Base-by-base conservation (phyloP, 2,797 vertebrate genomes). In the Diplodus puntazzo region DNA sequence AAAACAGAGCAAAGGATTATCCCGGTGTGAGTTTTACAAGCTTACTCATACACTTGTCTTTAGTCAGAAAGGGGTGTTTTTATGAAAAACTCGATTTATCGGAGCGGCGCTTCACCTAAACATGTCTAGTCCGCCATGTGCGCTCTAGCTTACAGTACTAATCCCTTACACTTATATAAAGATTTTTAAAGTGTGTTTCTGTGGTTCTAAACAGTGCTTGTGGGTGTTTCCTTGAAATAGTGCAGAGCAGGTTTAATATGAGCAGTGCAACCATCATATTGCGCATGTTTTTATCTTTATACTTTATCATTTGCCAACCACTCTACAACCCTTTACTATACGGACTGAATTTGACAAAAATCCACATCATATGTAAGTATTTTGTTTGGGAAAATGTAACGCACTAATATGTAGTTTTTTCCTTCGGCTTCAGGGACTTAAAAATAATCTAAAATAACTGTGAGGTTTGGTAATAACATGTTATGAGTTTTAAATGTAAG, bases 201-300 rank as follows among this genome's bases (percentile, higher is more conserved):
- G 34, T 8, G 78, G 73, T 0, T 77, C 53, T 11, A 52, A 71
- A 58, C 58, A 84, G 59, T n/a, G n/a, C 54, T 4, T 42, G 12
- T 11, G 59, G 53, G 0, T 3, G 11, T 7, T 55, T 21, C 18
- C 48, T 75, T 23, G 71, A 79, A 18, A 18, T 74, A 0, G 0
- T 42, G 0, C 71, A 75, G 42, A 71, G 42, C 49, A 79, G 75
- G n/a, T 70, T 83, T 11, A 1, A 75, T 17, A 21, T 75, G 30
- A 55, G 12, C 6, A 6, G 7, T 8, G 48, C 58, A 10, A 67
- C 67, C 11, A n/a, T n/a, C 2, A 34, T 34, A 18, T 3, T 50
- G 5, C 62, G 62, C 3, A 50, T 20, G 4, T 49, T 65, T n/a
- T 46, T 65, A 2, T 65, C 62, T 12, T 14, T 50, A 25, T 50